Conservation (phyloP, 2,888 invertebrate genomes). For the Scaptomyza polygonia region DNA sequence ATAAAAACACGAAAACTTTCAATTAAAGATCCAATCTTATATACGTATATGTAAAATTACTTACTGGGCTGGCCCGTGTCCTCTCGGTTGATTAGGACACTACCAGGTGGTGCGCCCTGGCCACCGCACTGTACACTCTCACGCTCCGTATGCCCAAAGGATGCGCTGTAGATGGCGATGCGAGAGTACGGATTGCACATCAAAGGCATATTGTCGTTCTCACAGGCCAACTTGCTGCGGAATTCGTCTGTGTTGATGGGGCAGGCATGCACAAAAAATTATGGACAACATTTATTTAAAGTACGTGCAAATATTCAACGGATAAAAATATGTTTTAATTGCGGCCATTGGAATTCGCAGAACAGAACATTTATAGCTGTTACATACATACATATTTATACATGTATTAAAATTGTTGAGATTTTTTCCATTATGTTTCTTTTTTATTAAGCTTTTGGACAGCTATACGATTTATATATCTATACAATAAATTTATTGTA, state of each 20-base stretch:
- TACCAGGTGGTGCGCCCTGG: constrained; percentile 84
- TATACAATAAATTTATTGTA: background rate
- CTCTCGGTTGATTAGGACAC: constrained; percentile 64
- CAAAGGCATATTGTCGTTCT: constrained; percentile 94
- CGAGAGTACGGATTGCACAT: constrained; percentile 94
- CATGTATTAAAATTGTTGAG: background rate
- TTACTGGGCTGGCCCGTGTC: constrained; percentile 76
- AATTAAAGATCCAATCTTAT: background rate
- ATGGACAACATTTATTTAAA: constrained; percentile 30
- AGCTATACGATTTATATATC: background rate
- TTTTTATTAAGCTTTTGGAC: background rate
- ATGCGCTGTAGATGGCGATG: constrained; percentile 96
- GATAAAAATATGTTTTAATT: constrained; percentile 34
- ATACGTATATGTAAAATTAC: constrained; percentile 23
- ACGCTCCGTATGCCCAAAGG: constrained; percentile 94
- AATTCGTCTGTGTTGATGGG: constrained; percentile 92
- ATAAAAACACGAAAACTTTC: background rate
- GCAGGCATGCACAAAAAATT: constrained; percentile 25
- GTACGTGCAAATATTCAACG: constrained; percentile 15
- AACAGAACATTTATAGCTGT: constrained; percentile 17
- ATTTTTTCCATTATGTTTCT: background rate
- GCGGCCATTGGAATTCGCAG: constrained; percentile 42
- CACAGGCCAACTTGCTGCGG: constrained; percentile 96
- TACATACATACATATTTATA: background rate
- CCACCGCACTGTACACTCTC: constrained; percentile 93